phyloP scores from a whole-genome alignment of 2,888 invertebrate genomes.

The Drosophila leonis region DNA sequence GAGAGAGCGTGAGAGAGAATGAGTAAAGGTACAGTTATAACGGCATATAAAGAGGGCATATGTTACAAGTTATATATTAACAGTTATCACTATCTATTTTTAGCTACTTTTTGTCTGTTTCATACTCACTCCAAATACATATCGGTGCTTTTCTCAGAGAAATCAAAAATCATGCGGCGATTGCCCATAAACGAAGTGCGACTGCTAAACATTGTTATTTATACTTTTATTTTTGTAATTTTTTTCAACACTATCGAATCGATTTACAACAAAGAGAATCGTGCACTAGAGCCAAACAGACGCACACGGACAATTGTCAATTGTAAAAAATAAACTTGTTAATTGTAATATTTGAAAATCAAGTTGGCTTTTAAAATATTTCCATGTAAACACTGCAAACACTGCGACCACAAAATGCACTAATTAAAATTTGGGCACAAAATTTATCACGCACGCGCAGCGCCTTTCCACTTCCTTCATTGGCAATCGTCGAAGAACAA shows the following conservation, averaged over 20 bases:
- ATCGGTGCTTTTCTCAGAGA: slow-evolving; percentile 82
- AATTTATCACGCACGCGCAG: slow-evolving; percentile 68
- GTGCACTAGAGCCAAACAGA: slow-evolving; percentile 51
- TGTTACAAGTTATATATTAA: neutral
- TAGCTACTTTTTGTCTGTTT: neutral
- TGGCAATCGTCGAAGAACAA: slow-evolving; percentile 80
- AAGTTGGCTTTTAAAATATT: slow-evolving; percentile 46
- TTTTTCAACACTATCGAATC: slow-evolving; percentile 60
- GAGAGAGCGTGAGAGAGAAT: neutral
- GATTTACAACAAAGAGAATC: slow-evolving; percentile 61
- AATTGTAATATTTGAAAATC: slow-evolving; percentile 12
- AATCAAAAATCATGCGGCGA: slow-evolving; percentile 85
- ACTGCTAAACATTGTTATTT: slow-evolving; percentile 74
- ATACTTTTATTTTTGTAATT: slow-evolving; percentile 19
- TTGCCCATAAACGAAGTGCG: slow-evolving; percentile 83
- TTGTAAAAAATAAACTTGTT: slow-evolving; percentile 35
- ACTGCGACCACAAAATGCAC: slow-evolving; percentile 66
- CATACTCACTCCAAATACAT: slow-evolving; percentile 84
- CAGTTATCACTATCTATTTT: neutral
- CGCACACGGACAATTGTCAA: slow-evolving; percentile 61
- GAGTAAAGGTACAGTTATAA: slow-evolving; percentile 1
- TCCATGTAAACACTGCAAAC: slow-evolving; percentile 62
- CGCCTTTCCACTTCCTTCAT: slow-evolving; percentile 64
- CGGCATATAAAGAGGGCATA: neutral
- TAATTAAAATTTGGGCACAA: slow-evolving; percentile 70